These are phyloP conservation scores for Galaxias olidus DNA, from an alignment of 2,797 vertebrate genomes.

Conservation along the genomic window DNA sequence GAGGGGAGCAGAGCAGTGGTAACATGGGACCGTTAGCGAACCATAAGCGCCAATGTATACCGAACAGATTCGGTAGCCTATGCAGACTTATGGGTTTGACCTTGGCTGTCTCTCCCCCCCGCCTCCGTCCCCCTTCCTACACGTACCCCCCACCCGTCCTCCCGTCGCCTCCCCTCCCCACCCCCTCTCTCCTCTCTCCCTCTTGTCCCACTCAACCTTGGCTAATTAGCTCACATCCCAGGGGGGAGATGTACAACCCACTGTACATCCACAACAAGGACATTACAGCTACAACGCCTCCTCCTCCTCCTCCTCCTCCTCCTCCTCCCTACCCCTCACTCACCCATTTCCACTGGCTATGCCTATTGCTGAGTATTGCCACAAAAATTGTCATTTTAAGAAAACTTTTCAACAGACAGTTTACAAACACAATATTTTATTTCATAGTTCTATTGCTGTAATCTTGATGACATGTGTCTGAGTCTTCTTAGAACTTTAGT, in stretches of 20 bases:
- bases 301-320: constrained; percentile 33
- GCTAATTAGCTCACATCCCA: constrained; percentile 72
- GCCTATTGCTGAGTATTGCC: background rate
- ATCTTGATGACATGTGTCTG: too few relatives aligned
- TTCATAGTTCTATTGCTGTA: too few relatives aligned
- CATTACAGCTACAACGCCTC: constrained; percentile 52
- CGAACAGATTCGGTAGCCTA: constrained; percentile 41
- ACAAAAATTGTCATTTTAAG: background rate
- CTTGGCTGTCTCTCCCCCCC: constrained; percentile 53
- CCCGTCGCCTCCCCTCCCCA: constrained; percentile 11
- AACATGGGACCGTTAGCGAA: constrained; percentile 17
- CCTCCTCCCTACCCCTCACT: constrained; percentile 26
- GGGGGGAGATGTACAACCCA: constrained; percentile 63
- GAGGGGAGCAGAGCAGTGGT: constrained; percentile 12
- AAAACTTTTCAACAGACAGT: background rate
- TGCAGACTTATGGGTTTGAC: constrained; percentile 57
- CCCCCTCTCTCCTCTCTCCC: constrained; percentile 5
- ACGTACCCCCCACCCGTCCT: constrained; percentile 16
- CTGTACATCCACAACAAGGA: constrained; percentile 68
- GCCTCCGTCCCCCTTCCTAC: constrained; percentile 21
- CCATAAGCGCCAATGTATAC: constrained; percentile 9
- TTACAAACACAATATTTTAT: too few relatives aligned
- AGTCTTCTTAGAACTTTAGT: too few relatives aligned
- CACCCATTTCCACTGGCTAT: background rate
- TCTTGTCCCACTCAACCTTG: constrained; percentile 66